Conservation (phyloP, 1,140 invertebrate genomes). For the Hirudo medicinalis region DNA sequence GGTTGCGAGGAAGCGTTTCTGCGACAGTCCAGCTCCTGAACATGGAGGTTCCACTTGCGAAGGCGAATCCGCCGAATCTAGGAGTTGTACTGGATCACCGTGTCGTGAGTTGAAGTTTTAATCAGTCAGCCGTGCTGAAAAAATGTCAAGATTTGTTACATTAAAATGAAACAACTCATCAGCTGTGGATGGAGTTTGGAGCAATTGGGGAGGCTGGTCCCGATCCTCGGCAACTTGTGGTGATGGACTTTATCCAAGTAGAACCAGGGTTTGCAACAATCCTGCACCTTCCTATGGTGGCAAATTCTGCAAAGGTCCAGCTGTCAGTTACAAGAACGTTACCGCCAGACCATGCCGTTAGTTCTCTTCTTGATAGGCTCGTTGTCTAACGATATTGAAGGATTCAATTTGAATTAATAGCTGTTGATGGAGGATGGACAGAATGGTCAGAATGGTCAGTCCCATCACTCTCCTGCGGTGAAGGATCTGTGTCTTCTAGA, state of each 20-base stretch:
- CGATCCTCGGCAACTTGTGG: constrained; percentile 52
- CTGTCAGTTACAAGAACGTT: neutral
- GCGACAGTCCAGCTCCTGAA: constrained; percentile 31
- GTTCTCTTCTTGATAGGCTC: neutral
- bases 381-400: too few species aligned
- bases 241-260: constrained; percentile 52
- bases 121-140: neutral
- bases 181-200: constrained; percentile 47
- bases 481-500: constrained; percentile 48
- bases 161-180: neutral
- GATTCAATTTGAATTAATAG: neutral
- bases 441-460: neutral
- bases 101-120: neutral
- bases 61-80: neutral
- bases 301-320: constrained; percentile 14
- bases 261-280: constrained; percentile 46
- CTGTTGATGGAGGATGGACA: constrained; percentile 10
- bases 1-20: constrained; percentile 40
- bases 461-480: constrained; percentile 44
- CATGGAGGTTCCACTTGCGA: constrained; percentile 29
- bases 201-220: constrained; percentile 48
- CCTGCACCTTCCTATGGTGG: constrained; percentile 24
- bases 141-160: neutral
- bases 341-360: neutral
- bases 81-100: constrained; percentile 22